phyloP scores from a whole-genome alignment of 2,113 vertebrate genomes.

The Morphnarchus princeps region DNA sequence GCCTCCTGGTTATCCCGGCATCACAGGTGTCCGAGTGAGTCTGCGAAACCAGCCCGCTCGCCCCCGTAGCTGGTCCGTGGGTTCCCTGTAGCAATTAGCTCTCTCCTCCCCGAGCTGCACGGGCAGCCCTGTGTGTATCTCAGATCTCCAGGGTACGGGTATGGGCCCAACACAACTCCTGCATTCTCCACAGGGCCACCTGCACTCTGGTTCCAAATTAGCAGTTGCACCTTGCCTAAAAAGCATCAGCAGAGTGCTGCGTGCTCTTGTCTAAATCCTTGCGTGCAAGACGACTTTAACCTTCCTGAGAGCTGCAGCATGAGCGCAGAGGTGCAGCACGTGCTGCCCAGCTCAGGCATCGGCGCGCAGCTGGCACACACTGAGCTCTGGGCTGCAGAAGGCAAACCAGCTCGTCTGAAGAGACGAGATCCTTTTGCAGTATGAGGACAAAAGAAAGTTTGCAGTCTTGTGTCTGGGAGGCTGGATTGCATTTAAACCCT shows the following conservation, averaged over 20 bases:
- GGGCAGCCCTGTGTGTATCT: fast-evolving
- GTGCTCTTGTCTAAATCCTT: background rate
- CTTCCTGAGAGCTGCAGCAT: fast-evolving
- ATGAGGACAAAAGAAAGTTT: background rate
- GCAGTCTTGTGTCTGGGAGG: background rate
- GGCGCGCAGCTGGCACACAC: background rate
- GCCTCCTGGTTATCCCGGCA: conserved; percentile 82
- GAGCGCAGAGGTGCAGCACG: background rate
- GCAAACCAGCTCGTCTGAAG: background rate
- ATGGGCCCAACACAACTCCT: background rate
- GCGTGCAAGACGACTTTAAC: fast-evolving
- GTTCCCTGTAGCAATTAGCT: background rate
- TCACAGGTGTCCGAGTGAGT: conserved; percentile 89
- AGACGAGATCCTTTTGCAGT: background rate
- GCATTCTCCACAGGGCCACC: background rate
- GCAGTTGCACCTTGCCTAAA: background rate
- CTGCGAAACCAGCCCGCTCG: background rate
- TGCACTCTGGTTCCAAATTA: background rate
- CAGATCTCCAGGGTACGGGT: background rate
- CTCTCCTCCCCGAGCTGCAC: background rate
- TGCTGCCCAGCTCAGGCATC: background rate
- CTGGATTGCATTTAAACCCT: background rate
- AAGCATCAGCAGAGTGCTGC: background rate
- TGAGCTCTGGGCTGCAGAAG: background rate
- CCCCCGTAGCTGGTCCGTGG: background rate